Conservation (phyloP, 2,113 vertebrate species). For the Anarrhichthys ocellatus region DNA sequence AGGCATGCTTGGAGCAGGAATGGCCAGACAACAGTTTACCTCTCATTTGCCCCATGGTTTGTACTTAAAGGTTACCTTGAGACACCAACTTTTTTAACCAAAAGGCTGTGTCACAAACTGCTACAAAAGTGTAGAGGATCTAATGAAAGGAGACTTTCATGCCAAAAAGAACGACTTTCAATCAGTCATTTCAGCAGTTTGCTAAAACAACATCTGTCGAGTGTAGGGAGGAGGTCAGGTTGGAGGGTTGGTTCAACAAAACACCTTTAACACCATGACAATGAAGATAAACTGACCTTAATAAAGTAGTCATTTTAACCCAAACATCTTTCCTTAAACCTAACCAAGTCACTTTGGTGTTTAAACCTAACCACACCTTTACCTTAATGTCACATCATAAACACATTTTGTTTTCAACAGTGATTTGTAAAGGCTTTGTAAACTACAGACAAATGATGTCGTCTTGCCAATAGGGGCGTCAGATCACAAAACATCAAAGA, state of each 20-base stretch:
- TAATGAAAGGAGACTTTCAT: constrained; percentile 1
- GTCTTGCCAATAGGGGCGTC: background rate
- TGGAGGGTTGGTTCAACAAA: background rate
- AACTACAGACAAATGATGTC: background rate
- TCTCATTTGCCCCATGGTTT: background rate
- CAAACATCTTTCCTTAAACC: background rate
- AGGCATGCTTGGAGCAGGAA: background rate
- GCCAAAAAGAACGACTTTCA: background rate
- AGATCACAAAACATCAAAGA: no score
- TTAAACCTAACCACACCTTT: background rate
- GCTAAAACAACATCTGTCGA: background rate
- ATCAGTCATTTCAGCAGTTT: background rate
- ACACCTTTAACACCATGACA: background rate
- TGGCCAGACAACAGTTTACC: background rate
- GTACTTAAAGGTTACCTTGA: background rate
- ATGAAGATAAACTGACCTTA: background rate
- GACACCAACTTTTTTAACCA: background rate
- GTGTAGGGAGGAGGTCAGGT: background rate
- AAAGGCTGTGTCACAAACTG: background rate
- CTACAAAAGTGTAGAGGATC: background rate
- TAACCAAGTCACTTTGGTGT: background rate
- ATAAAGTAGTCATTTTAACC: background rate
- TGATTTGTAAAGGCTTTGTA: background rate
- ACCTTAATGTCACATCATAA: background rate
- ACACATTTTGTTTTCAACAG: background rate